Evolutionary conservation across 64 coral and sea anemone species (phyloP).

Genomic region (Dendrophyllia cribrosa): DNA sequence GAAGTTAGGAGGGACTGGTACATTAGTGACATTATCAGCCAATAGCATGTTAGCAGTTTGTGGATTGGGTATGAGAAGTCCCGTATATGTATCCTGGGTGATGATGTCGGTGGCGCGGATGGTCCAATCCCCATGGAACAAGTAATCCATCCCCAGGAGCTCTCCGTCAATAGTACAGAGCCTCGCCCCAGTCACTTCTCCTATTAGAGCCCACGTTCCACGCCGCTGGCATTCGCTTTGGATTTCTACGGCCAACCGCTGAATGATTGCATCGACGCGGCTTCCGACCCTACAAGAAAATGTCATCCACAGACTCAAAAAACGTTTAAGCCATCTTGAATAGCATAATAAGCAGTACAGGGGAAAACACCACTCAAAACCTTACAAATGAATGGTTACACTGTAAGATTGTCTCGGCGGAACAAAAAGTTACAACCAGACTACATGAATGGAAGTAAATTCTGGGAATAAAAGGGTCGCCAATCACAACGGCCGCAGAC

Average conservation of each 20-base stretch:
- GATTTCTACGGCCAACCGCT: slow-evolving; percentile 85
- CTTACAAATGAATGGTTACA: too few relatives aligned
- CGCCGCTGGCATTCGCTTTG: slow-evolving; percentile 95
- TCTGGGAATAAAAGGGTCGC: too few relatives aligned
- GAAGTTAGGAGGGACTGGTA: slow-evolving; percentile 89
- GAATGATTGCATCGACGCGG: slow-evolving; percentile 88
- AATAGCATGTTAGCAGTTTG: slow-evolving; percentile 90
- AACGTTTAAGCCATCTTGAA: too few relatives aligned
- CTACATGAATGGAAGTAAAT: too few relatives aligned
- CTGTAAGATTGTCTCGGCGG: too few relatives aligned
- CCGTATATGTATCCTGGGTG: slow-evolving; percentile 73
- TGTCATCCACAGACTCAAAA: background rate
- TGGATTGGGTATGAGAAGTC: slow-evolving; percentile 82
- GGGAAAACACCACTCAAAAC: too few relatives aligned
- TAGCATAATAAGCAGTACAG: too few relatives aligned
- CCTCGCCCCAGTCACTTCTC: slow-evolving; percentile 86
- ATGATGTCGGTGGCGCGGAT: slow-evolving; percentile 79
- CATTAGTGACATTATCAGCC: slow-evolving; percentile 90
- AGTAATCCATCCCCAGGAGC: slow-evolving; percentile 66
- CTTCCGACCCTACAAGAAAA: slow-evolving; percentile 66
- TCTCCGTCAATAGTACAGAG: slow-evolving; percentile 92
- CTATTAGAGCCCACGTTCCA: slow-evolving; percentile 89
- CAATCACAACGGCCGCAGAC: too few relatives aligned
- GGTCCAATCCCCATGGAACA: slow-evolving; percentile 84
- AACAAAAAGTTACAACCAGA: too few relatives aligned